These are phyloP conservation scores for Brachyhypopomus occidentalis DNA, from an alignment of 2,113 vertebrate genomes.

Conservation along the genomic window DNA sequence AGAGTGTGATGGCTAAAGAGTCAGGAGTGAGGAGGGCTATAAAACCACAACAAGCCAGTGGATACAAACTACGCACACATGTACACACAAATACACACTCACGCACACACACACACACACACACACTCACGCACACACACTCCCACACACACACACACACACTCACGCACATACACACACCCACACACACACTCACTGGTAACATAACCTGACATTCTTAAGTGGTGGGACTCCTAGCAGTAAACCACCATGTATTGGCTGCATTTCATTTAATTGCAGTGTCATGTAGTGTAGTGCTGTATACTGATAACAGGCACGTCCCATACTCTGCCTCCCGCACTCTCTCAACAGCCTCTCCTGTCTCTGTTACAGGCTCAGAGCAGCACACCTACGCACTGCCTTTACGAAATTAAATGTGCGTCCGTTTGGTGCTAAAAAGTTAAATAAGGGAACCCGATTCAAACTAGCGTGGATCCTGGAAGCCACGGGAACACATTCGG, in stretches of 20 bases:
- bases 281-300: slow-evolving; percentile 8
- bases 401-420: slow-evolving; percentile 19
- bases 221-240: slow-evolving; percentile 28
- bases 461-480: background rate
- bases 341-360: slow-evolving; percentile 1
- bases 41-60: slow-evolving; percentile 35
- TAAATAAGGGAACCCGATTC: background rate
- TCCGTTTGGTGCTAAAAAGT: slow-evolving; percentile 16
- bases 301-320: slow-evolving; percentile 19
- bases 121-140: background rate
- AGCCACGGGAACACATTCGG: background rate
- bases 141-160: background rate
- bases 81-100: background rate
- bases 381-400: background rate
- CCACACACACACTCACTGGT: background rate
- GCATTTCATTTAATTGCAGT: slow-evolving; percentile 40
- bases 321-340: slow-evolving; percentile 2
- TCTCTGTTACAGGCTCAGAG: background rate
- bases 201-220: slow-evolving; percentile 33
- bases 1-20: slow-evolving; percentile 27
- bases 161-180: slow-evolving; percentile 1
- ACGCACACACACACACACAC: background rate
- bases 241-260: slow-evolving; percentile 32
- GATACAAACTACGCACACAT: slow-evolving; percentile 7
- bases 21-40: slow-evolving; percentile 25